Base-by-base conservation (phyloP, 2,113 vertebrate genomes). In the Toxotes jaculatrix region DNA sequence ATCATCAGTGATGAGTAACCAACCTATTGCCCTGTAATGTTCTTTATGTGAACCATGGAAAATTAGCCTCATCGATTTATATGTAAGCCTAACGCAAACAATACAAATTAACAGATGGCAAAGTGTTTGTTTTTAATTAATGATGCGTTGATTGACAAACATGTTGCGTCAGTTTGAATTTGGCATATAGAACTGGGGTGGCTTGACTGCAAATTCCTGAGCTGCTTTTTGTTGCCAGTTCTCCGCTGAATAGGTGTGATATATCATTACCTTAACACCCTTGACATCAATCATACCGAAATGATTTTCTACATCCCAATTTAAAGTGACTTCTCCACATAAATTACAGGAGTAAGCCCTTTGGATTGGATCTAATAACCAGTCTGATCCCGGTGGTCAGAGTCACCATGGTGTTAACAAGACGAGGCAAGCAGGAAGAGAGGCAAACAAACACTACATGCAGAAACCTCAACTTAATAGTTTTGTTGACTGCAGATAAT, bases 401-500 rank as follows among this genome's bases (percentile, higher is more conserved):
- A 49, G 74, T 57, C 70, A 81, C 63, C 61, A 49, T 42, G 27
- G 68, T 31, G 68, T 14, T 10, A 47, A 67, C 83, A 79, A 84
- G 72, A 74, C 64, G 62, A 80, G 70, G 75, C 79, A 78, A 67
- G 68, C 49, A 65, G 47, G 57, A 63, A 16, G 11, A 73, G 14
- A 1, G 1, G 21, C 4, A 78, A 72, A 61, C 64, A 82, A 77
- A 34, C 21, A 27, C 23, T 53, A 42, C 2, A 6, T 70, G 57
- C 14, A 34, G 61, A 57, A 87, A 67, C 67, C 70, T 69, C 16
- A 34, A 17, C 4, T 59, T 86, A 80, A 75, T 77, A 64, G 65
- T 82, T 83, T 62, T 82, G 68, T 77, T 83, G 71, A 68, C 74
- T 80, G 21, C 27, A 27, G 27, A 72, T 74, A 4, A 61, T 78